Evolutionary conservation across 1,140 invertebrate genomes (phyloP), one percentile per base, ranked within the genome.

Genomic region (Bombus sibiricus): DNA sequence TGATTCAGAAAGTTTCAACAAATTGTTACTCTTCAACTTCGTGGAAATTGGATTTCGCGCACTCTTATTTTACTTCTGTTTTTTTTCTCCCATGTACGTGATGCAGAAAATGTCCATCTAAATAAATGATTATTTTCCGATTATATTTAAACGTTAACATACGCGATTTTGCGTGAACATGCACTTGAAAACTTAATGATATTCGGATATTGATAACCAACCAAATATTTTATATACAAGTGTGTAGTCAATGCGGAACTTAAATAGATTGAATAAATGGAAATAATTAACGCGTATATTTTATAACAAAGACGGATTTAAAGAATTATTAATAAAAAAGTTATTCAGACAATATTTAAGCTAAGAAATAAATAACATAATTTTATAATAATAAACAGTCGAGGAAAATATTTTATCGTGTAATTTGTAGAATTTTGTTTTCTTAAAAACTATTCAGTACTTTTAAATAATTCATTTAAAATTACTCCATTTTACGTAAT

Each of bases 281-380:
- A 53, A 34, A 74, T 5, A 73, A 32, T 47, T 43, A 25, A 43
- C 18, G n/a, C 2, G 10, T 74, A 74, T 74, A 74, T 53, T 74
- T 74, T 74, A 18, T 74, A 74, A 53, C 15, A 25, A 74, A 32
- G 25, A 53, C 22, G 43, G 10, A 53, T 74, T 74, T 74, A 32
- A 32, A 74, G 53, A 74, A 74, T 74, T 74, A 53, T 53, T 25
- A 53, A 74, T 32, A 22, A 34, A 9, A 74, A 53, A 53, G 47
- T 74, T 74, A 74, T 53, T 74, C 72, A 74, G 39, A 74, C 43
- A 43, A 74, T 74, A 74, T 72, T 43, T 72, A 72, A 72, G 41
- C 41, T 72, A 72, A n/a, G 12, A 22, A 72, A n/a, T 43, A 39
- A 43, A 72, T 72, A 32, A 39, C 6, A 43, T 43, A 18, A 72